These are phyloP conservation scores for Mobula birostris DNA, from an alignment of 2,113 vertebrate species.

Conservation along the genomic window DNA sequence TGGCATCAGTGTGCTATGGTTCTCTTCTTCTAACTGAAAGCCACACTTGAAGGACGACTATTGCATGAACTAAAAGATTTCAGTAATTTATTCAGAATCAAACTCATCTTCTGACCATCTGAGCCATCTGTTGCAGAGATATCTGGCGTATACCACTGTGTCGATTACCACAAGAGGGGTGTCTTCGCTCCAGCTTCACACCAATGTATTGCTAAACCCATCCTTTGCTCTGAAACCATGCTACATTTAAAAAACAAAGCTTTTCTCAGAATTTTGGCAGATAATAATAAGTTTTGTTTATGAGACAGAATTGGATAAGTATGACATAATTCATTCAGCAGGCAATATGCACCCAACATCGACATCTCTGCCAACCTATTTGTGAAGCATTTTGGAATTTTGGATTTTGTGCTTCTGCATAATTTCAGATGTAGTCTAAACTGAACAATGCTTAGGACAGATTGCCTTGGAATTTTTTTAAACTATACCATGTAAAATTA, in stretches of 20 bases:
- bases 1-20: background rate
- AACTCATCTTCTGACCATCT: background rate
- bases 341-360: background rate
- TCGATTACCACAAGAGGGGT: conserved; percentile 2
- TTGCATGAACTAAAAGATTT: background rate
- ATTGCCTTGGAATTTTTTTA: background rate
- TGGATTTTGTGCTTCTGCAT: background rate
- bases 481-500: background rate
- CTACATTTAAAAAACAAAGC: background rate
- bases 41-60: background rate
- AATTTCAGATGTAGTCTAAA: background rate
- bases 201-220: background rate
- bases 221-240: background rate
- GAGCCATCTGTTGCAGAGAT: conserved; percentile 22
- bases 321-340: background rate
- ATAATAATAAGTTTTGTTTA: conserved; percentile 8
- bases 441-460: background rate
- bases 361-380: background rate
- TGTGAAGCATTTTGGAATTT: background rate
- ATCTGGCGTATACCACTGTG: background rate
- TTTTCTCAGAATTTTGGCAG: conserved; percentile 12
- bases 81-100: conserved; percentile 21
- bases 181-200: background rate
- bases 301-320: background rate
- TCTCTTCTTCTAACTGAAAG: background rate